A percentile compares a stretch with the other conserved stretches of the same genome.
Conservation (phyloP, 2,888 invertebrate genomes). For the Nomada lathburiana region DNA sequence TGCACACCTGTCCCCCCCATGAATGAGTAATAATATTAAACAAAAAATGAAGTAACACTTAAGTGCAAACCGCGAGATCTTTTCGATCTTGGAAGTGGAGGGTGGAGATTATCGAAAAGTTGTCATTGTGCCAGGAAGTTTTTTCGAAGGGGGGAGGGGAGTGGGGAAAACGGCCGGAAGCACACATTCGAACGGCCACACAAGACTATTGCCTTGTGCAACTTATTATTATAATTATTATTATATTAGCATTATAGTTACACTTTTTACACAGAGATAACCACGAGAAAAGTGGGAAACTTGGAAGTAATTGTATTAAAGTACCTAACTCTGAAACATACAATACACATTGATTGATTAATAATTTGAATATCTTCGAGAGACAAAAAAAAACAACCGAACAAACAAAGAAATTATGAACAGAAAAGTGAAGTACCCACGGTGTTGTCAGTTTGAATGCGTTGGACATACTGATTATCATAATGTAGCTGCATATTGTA, state of each 20-base stretch:
- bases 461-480: conserved; percentile 80
- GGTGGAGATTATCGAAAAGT: conserved; percentile 68
- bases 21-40: conserved; percentile 69
- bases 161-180: conserved; percentile 70
- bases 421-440: conserved; percentile 68
- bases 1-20: conserved; percentile 77
- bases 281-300: conserved; percentile 77
- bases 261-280: conserved; percentile 82
- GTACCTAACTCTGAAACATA: conserved; percentile 80
- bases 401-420: conserved; percentile 54
- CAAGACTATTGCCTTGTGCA: conserved; percentile 82
- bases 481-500: conserved; percentile 82
- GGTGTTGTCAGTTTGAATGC: conserved; percentile 80
- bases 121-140: conserved; percentile 70
- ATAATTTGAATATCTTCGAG: conserved; percentile 73
- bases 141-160: conserved; percentile 65
- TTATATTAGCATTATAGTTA: conserved; percentile 82
- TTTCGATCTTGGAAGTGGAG: conserved; percentile 65
- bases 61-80: conserved; percentile 66
- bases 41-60: conserved; percentile 63
- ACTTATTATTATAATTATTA: conserved; percentile 80
- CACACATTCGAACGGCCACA: conserved; percentile 75
- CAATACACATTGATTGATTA: conserved; percentile 73
- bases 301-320: conserved; percentile 80
- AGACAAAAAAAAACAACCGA: conserved; percentile 49